A percentile compares a stretch with the other conserved stretches of the same genome.
These are phyloP conservation scores for Allacma fusca DNA, from an alignment of 2,888 invertebrate genomes.

Conservation along the genomic window DNA sequence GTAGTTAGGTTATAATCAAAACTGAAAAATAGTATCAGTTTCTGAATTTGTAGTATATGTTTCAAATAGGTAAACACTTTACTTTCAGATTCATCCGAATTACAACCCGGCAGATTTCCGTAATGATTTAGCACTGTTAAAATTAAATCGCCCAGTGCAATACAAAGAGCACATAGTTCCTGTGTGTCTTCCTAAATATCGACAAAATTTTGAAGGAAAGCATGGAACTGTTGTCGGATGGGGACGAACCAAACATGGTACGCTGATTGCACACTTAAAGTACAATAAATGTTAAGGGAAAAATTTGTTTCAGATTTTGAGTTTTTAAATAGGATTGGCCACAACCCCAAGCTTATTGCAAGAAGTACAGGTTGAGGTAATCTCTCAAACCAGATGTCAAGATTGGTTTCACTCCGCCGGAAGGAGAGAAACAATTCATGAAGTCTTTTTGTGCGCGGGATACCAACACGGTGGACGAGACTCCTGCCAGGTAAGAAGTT, in stretches of 20 bases:
- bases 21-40: too few species aligned
- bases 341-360: conserved; percentile 84
- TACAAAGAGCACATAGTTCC: conserved; percentile 93
- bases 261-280: conserved; percentile 65
- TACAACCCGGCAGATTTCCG: conserved; percentile 91
- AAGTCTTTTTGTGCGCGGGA: conserved; percentile 91
- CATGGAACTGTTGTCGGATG: conserved; percentile 92
- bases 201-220: conserved; percentile 81
- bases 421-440: conserved; percentile 88
- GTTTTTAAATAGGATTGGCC: conserved; percentile 63
- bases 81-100: conserved; percentile 75
- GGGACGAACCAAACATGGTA: conserved; percentile 89
- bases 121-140: conserved; percentile 79
- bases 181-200: conserved; percentile 83
- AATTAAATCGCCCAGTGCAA: conserved; percentile 70
- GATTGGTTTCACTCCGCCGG: conserved; percentile 92
- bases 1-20: too few species aligned
- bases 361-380: conserved; percentile 71
- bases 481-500: conserved; percentile 69
- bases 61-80: too few species aligned
- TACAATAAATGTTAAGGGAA: too few species aligned
- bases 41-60: not conserved
- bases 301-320: not conserved
- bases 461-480: conserved; percentile 82
- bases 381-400: conserved; percentile 89